Conservation (phyloP, 2,113 vertebrate species). For the Ammodytes dubius region DNA sequence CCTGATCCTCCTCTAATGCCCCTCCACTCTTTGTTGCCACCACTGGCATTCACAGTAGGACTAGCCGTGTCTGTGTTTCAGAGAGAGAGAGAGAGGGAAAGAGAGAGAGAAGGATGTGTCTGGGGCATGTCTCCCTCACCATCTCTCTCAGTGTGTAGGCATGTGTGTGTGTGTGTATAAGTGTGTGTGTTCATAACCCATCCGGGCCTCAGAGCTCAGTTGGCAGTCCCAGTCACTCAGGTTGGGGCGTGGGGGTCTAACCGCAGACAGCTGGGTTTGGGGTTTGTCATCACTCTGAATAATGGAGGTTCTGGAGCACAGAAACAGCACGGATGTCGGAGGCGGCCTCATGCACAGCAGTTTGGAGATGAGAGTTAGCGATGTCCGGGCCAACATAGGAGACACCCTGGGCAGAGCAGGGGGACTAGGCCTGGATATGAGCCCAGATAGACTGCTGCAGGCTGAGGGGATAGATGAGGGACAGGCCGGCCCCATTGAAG, state of each 20-base stretch:
- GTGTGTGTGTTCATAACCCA: conserved; percentile 21
- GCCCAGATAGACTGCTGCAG: conserved; percentile 25
- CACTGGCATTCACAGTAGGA: conserved; percentile 88
- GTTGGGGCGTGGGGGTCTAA: conserved; percentile 21
- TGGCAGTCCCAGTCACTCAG: conserved; percentile 46
- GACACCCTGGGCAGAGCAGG: conserved; percentile 13
- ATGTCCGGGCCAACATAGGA: not conserved
- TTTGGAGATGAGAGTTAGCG: conserved; percentile 41
- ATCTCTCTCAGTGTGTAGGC: conserved; percentile 50
- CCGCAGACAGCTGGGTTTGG: conserved; percentile 51
- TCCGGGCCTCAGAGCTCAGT: conserved; percentile 45
- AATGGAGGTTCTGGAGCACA: conserved; percentile 80
- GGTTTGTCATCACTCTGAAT: conserved; percentile 27
- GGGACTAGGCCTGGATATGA: conserved; percentile 24
- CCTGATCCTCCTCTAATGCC: conserved; percentile 87
- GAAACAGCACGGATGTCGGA: conserved; percentile 47
- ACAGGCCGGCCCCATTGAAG: conserved; percentile 63
- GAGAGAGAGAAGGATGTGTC: conserved; percentile 40
- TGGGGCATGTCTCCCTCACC: conserved; percentile 52
- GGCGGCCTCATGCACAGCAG: conserved; percentile 40
- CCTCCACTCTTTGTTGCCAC: conserved; percentile 88
- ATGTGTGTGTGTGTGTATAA: conserved; percentile 15
- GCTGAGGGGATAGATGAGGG: conserved; percentile 30
- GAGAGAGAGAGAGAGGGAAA: not conserved
- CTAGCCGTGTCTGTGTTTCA: conserved; percentile 53